These are phyloP conservation scores for Chrysomela aeneicollis DNA, from an alignment of 2,888 invertebrate genomes.

Conservation along the genomic window DNA sequence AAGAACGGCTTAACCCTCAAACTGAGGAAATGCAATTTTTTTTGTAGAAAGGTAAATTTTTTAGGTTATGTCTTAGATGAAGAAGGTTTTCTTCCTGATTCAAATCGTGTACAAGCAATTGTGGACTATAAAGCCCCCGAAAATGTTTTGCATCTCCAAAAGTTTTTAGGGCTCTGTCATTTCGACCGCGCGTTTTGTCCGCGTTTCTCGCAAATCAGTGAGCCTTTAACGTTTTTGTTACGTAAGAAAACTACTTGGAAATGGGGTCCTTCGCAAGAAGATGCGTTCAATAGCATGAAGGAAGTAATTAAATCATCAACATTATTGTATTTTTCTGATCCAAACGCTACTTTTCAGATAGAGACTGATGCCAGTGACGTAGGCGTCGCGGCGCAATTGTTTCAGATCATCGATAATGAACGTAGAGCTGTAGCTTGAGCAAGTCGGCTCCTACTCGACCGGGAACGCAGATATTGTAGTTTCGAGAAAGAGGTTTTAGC, in stretches of 20 bases:
- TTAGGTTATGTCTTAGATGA: constrained; percentile 13
- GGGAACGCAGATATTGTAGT: constrained; percentile 25
- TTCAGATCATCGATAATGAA: background rate
- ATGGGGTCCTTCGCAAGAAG: constrained; percentile 13
- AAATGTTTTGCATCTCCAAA: constrained; percentile 21
- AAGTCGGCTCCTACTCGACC: constrained; percentile 18
- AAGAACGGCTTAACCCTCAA: constrained; percentile 18
- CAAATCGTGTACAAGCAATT: constrained; percentile 19
- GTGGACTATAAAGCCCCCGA: constrained; percentile 20
- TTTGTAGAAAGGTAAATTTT: constrained; percentile 4
- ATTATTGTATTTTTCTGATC: constrained; percentile 6
- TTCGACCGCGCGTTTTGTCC: constrained; percentile 24
- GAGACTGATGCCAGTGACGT: constrained; percentile 16
- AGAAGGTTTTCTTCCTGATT: constrained; percentile 17
- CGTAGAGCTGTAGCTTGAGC: background rate
- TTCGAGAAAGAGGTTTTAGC: constrained; percentile 44
- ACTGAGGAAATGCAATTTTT: constrained; percentile 20
- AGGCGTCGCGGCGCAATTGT: constrained; percentile 7
- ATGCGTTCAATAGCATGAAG: constrained; percentile 21
- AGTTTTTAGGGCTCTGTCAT: constrained; percentile 23
- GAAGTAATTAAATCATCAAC: background rate
- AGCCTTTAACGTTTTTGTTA: constrained; percentile 4
- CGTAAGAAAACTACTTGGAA: constrained; percentile 19
- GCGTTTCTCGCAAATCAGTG: constrained; percentile 12
- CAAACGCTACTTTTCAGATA: constrained; percentile 7